These are phyloP conservation scores for Limnothrissa miodon DNA, from an alignment of 2,113 vertebrate species.

Conservation along the genomic window DNA sequence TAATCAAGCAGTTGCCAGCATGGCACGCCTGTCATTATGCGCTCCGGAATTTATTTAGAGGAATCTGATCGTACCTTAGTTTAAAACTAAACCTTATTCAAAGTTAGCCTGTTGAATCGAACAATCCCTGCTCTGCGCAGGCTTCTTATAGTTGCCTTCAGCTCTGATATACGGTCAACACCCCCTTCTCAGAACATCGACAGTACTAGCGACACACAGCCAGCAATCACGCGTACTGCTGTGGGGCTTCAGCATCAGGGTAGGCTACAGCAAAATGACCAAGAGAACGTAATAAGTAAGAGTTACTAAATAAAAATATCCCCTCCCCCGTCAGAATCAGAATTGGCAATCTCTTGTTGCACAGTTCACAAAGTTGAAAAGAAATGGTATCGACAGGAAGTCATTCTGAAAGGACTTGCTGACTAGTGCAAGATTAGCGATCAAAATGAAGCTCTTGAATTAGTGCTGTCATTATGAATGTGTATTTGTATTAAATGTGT, in stretches of 20 bases:
- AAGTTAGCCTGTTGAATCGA: not conserved
- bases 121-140: not conserved
- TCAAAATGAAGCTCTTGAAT: too few species aligned
- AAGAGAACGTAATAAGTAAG: too few species aligned
- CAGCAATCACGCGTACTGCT: not conserved
- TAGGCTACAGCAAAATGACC: not conserved
- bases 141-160: not conserved
- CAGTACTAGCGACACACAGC: not conserved
- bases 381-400: too few species aligned
- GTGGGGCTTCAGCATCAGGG: not conserved
- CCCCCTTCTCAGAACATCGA: conserved; percentile 1
- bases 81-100: not conserved
- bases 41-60: not conserved
- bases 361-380: too few species aligned
- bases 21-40: not conserved
- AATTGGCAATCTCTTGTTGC: too few species aligned
- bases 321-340: too few species aligned
- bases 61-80: not conserved
- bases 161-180: not conserved
- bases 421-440: too few species aligned
- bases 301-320: too few species aligned
- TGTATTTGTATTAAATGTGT: too few species aligned
- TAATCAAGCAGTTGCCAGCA: not conserved
- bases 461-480: too few species aligned
- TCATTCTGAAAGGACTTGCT: too few species aligned